These are phyloP conservation scores for Junco hyemalis DNA, from an alignment of 2,113 vertebrate genomes.

Conservation along the genomic window DNA sequence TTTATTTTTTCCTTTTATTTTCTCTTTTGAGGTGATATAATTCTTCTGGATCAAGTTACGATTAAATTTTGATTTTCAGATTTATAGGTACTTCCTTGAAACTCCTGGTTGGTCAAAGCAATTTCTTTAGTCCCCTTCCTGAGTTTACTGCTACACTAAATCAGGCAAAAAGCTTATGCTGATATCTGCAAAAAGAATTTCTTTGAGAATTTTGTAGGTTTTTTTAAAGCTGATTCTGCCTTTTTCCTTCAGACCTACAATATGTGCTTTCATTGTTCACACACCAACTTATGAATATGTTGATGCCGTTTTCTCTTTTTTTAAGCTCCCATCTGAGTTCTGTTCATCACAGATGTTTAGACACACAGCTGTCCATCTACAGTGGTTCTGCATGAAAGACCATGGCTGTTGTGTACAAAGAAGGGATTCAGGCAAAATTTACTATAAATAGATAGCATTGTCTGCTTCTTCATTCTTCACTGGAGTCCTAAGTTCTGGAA, in stretches of 20 bases:
- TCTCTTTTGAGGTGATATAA: background rate
- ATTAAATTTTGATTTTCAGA: background rate
- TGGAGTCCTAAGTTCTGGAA: slow-evolving; percentile 63
- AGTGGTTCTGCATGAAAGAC: slow-evolving; percentile 74
- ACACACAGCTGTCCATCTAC: slow-evolving; percentile 76
- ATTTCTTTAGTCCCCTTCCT: slow-evolving; percentile 21
- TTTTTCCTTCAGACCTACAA: slow-evolving; percentile 74
- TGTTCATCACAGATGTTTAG: slow-evolving; percentile 75
- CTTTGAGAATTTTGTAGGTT: background rate
- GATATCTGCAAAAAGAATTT: slow-evolving; percentile 71
- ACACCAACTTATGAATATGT: slow-evolving; percentile 72
- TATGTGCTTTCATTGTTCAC: slow-evolving; percentile 75
- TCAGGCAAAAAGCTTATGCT: slow-evolving; percentile 63
- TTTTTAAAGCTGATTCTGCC: slow-evolving; percentile 72
- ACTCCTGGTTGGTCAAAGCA: background rate
- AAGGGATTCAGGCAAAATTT: slow-evolving; percentile 68
- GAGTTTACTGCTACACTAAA: slow-evolving; percentile 46
- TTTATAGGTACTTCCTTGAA: background rate
- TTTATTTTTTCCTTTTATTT: background rate
- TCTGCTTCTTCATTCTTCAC: slow-evolving; percentile 64
- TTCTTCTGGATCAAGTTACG: background rate
- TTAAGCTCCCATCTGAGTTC: slow-evolving; percentile 73
- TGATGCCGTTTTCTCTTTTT: slow-evolving; percentile 73
- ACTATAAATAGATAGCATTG: slow-evolving; percentile 66
- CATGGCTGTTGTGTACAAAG: slow-evolving; percentile 67